These are phyloP conservation scores for Pristionchus exspectatus DNA, from an alignment of 2,888 invertebrate genomes.

Conservation along the genomic window DNA sequence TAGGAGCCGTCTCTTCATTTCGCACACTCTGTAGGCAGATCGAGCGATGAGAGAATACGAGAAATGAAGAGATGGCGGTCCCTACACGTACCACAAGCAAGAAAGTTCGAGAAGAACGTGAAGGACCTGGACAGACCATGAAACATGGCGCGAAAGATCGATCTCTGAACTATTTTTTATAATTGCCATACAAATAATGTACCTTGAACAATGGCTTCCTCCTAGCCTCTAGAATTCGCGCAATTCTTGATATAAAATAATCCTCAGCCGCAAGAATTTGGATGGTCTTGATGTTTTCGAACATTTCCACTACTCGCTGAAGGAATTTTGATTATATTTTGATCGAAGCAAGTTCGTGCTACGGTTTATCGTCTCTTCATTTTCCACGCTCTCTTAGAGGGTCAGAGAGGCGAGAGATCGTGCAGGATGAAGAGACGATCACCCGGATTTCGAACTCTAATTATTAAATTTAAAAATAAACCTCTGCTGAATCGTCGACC, in stretches of 20 bases:
- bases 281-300: not conserved
- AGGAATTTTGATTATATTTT: not conserved
- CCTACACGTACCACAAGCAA: not conserved
- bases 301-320: not conserved
- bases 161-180: not conserved
- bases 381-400: no score
- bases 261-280: not conserved
- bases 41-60: no score
- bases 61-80: not conserved
- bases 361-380: no score
- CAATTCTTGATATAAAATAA: not conserved
- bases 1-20: no score
- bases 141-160: conserved; percentile 17
- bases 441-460: no score
- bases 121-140: conserved; percentile 18
- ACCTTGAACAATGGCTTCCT: not conserved
- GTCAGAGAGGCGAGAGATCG: no score
- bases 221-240: not conserved
- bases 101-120: not conserved
- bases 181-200: not conserved
- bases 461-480: no score
- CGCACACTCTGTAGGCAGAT: no score
- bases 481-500: conserved; percentile 15
- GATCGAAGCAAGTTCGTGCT: no score
- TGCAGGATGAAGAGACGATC: no score